Conservation (phyloP, 1,140 invertebrate species). For the Luehdorfia chinensis region DNA sequence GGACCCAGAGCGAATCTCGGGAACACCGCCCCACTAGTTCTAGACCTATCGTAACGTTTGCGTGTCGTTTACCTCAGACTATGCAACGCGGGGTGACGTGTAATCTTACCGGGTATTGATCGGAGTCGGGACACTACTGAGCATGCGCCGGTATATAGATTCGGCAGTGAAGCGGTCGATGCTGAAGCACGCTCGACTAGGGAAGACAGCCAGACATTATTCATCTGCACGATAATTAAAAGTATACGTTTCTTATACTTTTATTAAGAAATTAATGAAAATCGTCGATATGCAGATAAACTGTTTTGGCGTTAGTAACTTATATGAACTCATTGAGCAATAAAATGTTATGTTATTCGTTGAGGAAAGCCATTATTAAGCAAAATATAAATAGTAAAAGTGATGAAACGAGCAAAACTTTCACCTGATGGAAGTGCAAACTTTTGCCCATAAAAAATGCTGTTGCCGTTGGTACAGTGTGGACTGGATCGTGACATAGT, state of each 20-base stretch:
- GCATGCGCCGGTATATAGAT: constrained; percentile 44
- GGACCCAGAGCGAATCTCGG: background rate
- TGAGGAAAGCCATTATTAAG: too few species aligned
- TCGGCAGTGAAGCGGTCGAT: constrained; percentile 7
- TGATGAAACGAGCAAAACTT: too few species aligned
- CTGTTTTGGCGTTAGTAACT: too few species aligned
- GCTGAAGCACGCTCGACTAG: background rate
- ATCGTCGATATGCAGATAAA: too few species aligned
- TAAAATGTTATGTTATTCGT: too few species aligned
- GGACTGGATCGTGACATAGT: too few species aligned
- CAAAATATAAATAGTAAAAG: too few species aligned
- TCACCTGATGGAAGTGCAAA: too few species aligned
- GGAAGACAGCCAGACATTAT: constrained; percentile 3
- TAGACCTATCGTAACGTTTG: constrained; percentile 65
- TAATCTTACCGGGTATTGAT: constrained; percentile 23
- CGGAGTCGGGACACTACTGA: constrained; percentile 16
- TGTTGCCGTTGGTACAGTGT: too few species aligned
- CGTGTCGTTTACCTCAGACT: constrained; percentile 50
- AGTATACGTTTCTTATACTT: background rate
- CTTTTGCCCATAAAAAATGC: too few species aligned
- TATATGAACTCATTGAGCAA: too few species aligned
- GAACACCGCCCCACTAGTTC: constrained; percentile 24
- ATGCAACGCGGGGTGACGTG: constrained; percentile 43
- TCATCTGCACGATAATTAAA: too few species aligned
- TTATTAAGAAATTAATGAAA: background rate